Base-by-base conservation (phyloP, 2,797 vertebrate genomes). In the Chrysocyon brachyurus region DNA sequence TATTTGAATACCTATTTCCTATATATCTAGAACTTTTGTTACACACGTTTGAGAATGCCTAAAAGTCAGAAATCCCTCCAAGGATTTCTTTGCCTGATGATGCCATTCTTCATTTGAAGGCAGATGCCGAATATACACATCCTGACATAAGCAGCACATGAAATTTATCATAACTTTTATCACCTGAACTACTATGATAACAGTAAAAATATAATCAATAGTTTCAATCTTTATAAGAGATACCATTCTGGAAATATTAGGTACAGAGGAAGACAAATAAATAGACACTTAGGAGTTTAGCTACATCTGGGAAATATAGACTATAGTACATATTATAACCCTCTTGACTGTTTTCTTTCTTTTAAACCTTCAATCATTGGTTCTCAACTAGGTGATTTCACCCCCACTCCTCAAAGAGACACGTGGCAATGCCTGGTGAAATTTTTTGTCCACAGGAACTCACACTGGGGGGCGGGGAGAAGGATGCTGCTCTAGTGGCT, bases 31-130 rank as follows among this genome's bases (percentile, higher is more conserved):
- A 86, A 73, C 6, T 66, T 75, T 93, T 81, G 52, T 54, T 73
- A 91, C 7, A 72, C 16, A 73, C 12, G 21, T 72, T 52, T 92
- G 46, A 66, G 4, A 96, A 68, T 78, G 21, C 3, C 5, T 73
- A 49, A 96, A 88, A 40, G 26, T 54, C 33, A 90, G 36, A 77
- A 91, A 83, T 63, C 73, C 61, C 12, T 90, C 52, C 68, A 94
- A 92, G 31, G 36, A 33, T 83, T 87, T 77, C 26, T 2, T 61
- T 83, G 40, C 5, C n/a, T 72, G 6, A 75, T 28, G 54, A 79
- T 63, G 85, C 5, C 12, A 81, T 82, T 91, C n/a, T 68, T 95
- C 56, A 77, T 66, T 64, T 87, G 31, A 89, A 84, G 22, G 14
- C 56, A 83, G 63, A 73, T 26, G 7, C 11, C 89, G 73, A 86